A percentile compares a stretch with the other conserved stretches of the same genome.
Evolutionary conservation across 2,113 vertebrate species (phyloP).

Genomic region (Leptosomus discolor): DNA sequence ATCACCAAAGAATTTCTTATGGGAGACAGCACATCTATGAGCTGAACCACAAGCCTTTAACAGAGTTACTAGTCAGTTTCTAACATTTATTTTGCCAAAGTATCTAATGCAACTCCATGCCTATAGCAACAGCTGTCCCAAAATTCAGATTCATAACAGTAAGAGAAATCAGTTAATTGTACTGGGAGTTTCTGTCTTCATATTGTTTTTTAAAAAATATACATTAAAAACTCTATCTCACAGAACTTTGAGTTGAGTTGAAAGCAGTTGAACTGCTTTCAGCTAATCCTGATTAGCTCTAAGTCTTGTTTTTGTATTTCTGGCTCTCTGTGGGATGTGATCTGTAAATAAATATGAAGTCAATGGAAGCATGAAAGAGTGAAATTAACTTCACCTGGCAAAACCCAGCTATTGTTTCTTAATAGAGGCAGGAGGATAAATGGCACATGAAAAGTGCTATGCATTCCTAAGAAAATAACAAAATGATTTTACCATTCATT

Average conservation of each 20-base stretch:
- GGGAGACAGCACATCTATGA: not conserved
- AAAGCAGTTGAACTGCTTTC: too few relatives aligned
- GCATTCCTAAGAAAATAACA: not conserved
- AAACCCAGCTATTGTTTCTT: not conserved
- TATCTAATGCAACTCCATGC: not conserved
- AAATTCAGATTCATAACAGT: not conserved
- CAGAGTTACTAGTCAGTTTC: not conserved
- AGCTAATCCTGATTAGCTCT: not conserved
- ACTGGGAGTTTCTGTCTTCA: not conserved
- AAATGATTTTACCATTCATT: not conserved
- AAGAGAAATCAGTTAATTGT: not conserved
- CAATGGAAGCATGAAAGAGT: not conserved
- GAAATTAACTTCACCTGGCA: not conserved
- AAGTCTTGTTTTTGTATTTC: not conserved
- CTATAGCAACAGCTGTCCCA: not conserved
- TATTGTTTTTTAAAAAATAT: not conserved
- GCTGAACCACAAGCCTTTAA: not conserved
- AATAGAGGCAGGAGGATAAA: not conserved
- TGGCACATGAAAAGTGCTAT: not conserved
- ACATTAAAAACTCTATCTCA: not conserved
- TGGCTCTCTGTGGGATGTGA: not conserved
- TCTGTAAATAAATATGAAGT: not conserved
- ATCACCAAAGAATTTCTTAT: not conserved
- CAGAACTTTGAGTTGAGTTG: too few relatives aligned
- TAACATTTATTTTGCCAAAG: not conserved